Evolutionary conservation across 2,888 invertebrate genomes (phyloP), one percentile per base, ranked within the genome.

Genomic region (Sarcophaga carnaria): DNA sequence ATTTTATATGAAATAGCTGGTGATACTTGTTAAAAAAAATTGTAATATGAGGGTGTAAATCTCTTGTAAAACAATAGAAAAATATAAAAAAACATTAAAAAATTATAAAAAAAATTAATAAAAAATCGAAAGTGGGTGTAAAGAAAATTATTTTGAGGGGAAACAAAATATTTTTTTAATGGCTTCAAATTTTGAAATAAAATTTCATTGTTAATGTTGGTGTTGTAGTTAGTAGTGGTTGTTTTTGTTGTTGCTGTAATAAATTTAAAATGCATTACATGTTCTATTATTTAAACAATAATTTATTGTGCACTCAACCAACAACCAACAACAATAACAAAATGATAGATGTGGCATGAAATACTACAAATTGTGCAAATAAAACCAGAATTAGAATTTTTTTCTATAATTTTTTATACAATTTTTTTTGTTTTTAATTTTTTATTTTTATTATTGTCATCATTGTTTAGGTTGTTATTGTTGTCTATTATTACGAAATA

Each of bases 231-330:
- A 8, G 6, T 6, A 10, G 66, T 79, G 54, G 62, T 47, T 59
- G 45, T 45, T 59, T 11, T 72, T 60, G 22, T 63, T 54, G 47
- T 59, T 64, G 59, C 20, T 64, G 27, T 47, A 12, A 17, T 77
- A 71, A 59, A 83, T 47, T 77, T 77, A 71, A 67, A 72, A 78
- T 72, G 71, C 77, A 77, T 67, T 66, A 60, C 83, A 77, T 78
- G 60, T 78, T 77, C 66, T 62, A 72, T 71, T 66, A 49, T 78
- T 82, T 71, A 54, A 54, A 54, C 22, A 20, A 22, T n/a, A 17
- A 62, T 69, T 75, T 54, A 62, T 75, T 75, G 49, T 69, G 8
- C n/a, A 63, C 54, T 20, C 78, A 12, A 72, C 17, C 64, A 63
- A 22, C 71, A 60, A 45, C 37, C 1, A 8, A 37, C 37, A 37